These are phyloP conservation scores for Pogonognathellus flavescens DNA, from an alignment of 1,140 invertebrate species.

Conservation along the genomic window DNA sequence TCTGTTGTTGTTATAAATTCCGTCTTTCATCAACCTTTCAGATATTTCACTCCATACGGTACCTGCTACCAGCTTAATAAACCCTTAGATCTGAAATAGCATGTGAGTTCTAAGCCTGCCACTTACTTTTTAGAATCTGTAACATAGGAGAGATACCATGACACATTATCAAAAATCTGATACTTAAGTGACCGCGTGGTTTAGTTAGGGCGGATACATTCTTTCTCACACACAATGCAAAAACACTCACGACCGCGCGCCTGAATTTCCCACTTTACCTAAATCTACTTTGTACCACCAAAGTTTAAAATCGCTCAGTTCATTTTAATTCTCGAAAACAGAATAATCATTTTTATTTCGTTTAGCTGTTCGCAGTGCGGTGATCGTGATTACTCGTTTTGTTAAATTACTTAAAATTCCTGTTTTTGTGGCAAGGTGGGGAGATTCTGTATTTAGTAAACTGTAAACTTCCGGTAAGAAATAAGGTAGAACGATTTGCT, in stretches of 20 bases:
- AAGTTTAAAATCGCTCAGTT: background rate
- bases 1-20: background rate
- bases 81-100: background rate
- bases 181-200: background rate
- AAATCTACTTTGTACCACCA: background rate
- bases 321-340: background rate
- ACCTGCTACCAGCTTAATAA: no score
- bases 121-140: background rate
- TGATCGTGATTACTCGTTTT: no score
- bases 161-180: background rate
- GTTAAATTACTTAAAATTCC: no score
- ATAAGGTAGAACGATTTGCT: no score
- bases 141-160: background rate
- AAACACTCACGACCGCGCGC: background rate
- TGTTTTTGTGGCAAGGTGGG: no score
- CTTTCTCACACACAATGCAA: constrained; percentile 6
- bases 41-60: no score
- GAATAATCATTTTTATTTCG: no score
- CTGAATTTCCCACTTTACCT: background rate
- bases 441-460: no score
- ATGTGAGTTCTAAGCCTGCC: background rate
- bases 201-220: background rate
- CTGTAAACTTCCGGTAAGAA: no score
- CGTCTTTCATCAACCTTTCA: background rate
- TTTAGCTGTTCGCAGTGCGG: no score